Conservation (phyloP, 2,888 invertebrate species). For the Tiphia femorata region DNA sequence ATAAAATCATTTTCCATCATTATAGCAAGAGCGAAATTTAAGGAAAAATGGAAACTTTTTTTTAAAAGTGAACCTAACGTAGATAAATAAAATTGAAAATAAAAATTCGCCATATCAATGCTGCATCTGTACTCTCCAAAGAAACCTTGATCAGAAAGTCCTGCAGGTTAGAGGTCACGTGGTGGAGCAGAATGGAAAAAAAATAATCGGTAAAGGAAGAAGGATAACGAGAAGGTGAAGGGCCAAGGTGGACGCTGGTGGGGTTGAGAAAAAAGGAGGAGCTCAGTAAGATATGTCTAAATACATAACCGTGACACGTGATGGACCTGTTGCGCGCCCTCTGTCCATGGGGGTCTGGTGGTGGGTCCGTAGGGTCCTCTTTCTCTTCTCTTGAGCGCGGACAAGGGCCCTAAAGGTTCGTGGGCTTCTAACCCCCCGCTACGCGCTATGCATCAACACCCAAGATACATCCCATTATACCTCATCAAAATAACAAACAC, state of each 20-base stretch:
- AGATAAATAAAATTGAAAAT: too few relatives aligned
- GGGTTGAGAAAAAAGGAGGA: slow-evolving; percentile 41
- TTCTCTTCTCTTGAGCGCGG: background rate
- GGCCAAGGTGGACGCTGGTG: too few relatives aligned
- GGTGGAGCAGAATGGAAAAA: too few relatives aligned
- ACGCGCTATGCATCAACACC: slow-evolving; percentile 68
- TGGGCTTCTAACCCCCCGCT: slow-evolving; percentile 62
- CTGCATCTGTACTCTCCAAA: too few relatives aligned
- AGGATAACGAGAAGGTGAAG: slow-evolving; percentile 1
- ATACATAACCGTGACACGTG: slow-evolving; percentile 66
- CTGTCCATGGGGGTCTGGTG: slow-evolving; percentile 60
- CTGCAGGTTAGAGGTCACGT: too few relatives aligned
- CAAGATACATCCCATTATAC: slow-evolving; percentile 66
- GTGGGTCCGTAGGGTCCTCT: background rate
- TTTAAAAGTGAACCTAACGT: too few relatives aligned
- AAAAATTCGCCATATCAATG: too few relatives aligned
- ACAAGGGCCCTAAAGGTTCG: slow-evolving; percentile 10
- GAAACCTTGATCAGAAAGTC: too few relatives aligned
- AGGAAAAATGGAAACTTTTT: too few relatives aligned
- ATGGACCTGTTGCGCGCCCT: slow-evolving; percentile 66
- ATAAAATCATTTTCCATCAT: too few relatives aligned
- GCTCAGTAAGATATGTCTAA: slow-evolving; percentile 63
- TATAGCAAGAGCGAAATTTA: too few relatives aligned
- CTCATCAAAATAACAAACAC: slow-evolving; percentile 68
- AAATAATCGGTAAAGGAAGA: slow-evolving; percentile 3